A percentile compares a stretch with the other conserved stretches of the same genome.
Conservation (phyloP, 2,113 vertebrate genomes). For the Semicossyphus pulcher region DNA sequence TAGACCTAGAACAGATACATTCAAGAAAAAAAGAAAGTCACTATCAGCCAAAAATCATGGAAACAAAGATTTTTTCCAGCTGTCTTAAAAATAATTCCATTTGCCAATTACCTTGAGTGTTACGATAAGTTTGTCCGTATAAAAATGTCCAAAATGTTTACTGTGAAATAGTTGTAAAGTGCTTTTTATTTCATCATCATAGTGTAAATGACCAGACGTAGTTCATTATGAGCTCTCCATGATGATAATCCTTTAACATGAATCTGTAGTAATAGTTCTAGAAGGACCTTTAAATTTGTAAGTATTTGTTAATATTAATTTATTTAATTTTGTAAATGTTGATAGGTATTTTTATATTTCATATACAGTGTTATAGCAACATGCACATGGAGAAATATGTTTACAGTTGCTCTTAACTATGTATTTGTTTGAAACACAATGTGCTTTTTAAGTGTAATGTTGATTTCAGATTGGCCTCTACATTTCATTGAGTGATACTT, state of each 20-base stretch:
- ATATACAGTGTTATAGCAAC: conserved; percentile 65
- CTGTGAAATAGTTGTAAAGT: conserved; percentile 46
- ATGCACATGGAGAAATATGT: conserved; percentile 76
- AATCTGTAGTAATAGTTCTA: conserved; percentile 37
- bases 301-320: conserved; percentile 74
- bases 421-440: conserved; percentile 63
- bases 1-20: conserved; percentile 1
- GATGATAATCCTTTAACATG: conserved; percentile 31
- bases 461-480: conserved; percentile 53
- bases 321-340: conserved; percentile 76
- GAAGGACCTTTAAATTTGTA: conserved; percentile 56
- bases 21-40: conserved; percentile 35
- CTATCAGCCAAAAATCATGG: conserved; percentile 68
- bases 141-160: conserved; percentile 53
- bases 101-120: conserved; percentile 78
- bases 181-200: conserved; percentile 43
- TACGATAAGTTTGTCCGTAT: conserved; percentile 36
- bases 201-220: conserved; percentile 43
- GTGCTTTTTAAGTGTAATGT: conserved; percentile 60
- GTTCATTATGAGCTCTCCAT: not conserved
- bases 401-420: conserved; percentile 78
- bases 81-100: conserved; percentile 72
- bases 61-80: conserved; percentile 41
- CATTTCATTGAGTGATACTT: conserved; percentile 45
- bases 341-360: conserved; percentile 77